These are phyloP conservation scores for Chinchilla lanigera DNA, from an alignment of 2,113 vertebrate genomes.

Conservation along the genomic window DNA sequence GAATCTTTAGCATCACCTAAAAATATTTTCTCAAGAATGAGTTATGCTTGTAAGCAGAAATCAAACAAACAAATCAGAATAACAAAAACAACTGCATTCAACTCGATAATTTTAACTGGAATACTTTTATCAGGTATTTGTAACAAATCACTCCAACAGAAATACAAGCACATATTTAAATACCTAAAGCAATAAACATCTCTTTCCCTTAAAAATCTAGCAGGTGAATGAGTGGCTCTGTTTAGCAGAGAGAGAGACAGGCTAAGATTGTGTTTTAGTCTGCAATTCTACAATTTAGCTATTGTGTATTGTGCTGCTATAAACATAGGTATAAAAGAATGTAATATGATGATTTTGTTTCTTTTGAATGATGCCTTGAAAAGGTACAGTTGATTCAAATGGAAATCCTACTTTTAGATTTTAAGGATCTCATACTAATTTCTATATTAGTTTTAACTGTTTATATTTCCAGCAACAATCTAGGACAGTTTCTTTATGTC, in stretches of 20 bases:
- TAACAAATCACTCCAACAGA: background rate
- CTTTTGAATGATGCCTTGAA: no score
- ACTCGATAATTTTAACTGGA: background rate
- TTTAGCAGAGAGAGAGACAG: background rate
- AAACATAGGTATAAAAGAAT: no score
- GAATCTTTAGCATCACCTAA: background rate
- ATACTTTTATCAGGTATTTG: background rate
- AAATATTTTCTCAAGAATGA: background rate
- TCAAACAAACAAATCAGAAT: background rate
- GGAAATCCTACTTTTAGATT: no score
- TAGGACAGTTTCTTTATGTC: no score
- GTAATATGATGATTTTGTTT: no score
- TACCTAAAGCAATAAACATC: background rate
- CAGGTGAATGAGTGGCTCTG: background rate
- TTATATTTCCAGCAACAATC: no score
- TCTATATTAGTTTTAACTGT: no score
- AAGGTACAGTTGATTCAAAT: no score
- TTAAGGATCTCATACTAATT: no score
- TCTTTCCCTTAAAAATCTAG: background rate
- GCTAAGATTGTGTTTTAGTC: no score
- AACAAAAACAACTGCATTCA: background rate
- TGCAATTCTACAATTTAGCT: background rate
- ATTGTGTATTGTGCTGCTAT: background rate
- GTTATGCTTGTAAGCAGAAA: background rate
- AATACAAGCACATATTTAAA: background rate